Percentiles rank a stretch among this genome's conserved stretches.
Conservation (phyloP, 2,888 invertebrate genomes). For the Clunio marinus region DNA sequence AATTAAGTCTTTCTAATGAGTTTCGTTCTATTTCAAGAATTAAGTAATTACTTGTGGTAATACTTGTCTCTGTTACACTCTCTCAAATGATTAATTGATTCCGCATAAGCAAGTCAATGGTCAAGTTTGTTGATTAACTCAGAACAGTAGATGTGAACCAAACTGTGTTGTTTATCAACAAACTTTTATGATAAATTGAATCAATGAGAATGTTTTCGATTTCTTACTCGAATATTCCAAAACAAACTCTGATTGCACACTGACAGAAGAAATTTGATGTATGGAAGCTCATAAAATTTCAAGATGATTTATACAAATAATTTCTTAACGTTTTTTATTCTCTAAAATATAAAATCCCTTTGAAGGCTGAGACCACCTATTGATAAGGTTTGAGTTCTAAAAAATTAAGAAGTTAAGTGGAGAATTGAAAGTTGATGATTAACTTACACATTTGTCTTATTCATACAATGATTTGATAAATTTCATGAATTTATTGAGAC, state of each 20-base stretch:
- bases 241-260: conserved; percentile 8
- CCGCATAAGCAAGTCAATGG: too few species aligned
- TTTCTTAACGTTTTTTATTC: not conserved
- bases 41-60: too few species aligned
- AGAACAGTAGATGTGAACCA: too few species aligned
- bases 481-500: too few species aligned
- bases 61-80: too few species aligned
- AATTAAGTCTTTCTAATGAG: too few species aligned
- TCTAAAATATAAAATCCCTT: not conserved
- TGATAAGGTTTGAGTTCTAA: not conserved
- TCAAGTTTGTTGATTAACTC: too few species aligned
- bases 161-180: not conserved
- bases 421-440: conserved; percentile 14
- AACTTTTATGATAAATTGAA: not conserved
- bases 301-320: conserved; percentile 23
- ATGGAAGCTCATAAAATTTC: conserved; percentile 32
- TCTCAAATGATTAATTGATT: too few species aligned
- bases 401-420: conserved; percentile 9
- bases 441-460: too few species aligned
- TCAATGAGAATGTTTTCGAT: not conserved
- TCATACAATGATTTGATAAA: too few species aligned
- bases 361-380: conserved; percentile 27
- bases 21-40: too few species aligned
- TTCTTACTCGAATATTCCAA: not conserved
- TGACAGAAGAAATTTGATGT: conserved; percentile 26